phyloP scores from a whole-genome alignment of 2,888 invertebrate genomes.

The Ophion slaviceki region DNA sequence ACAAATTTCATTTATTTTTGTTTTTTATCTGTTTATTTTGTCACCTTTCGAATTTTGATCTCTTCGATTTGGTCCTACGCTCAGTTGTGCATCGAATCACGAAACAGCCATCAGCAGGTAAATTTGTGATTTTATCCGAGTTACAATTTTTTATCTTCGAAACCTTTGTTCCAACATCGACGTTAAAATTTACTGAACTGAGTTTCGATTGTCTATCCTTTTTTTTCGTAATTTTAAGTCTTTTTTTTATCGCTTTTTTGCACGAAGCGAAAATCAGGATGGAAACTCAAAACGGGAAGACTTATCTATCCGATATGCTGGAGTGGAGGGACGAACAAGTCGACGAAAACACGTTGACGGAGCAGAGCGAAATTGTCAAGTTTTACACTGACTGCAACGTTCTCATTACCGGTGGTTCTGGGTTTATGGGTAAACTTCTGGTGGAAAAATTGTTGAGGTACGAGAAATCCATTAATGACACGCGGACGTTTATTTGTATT shows the following conservation, averaged over 20 bases:
- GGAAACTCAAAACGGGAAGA: constrained; percentile 42
- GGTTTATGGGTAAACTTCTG: constrained; percentile 80
- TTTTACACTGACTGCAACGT: constrained; percentile 77
- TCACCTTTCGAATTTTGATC: background rate
- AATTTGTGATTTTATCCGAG: background rate
- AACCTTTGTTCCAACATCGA: background rate
- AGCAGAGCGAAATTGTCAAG: constrained; percentile 74
- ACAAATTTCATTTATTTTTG: constrained; percentile 28
- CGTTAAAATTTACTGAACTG: background rate
- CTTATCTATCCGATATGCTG: constrained; percentile 54
- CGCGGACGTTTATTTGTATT: background rate
- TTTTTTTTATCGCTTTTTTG: constrained; percentile 3
- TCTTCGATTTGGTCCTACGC: background rate
- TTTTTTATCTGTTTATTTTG: constrained; percentile 1
- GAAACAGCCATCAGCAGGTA: constrained; percentile 14
- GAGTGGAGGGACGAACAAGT: constrained; percentile 63
- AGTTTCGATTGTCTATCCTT: background rate
- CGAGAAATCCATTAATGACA: constrained; percentile 45
- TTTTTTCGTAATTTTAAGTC: background rate
- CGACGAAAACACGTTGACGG: constrained; percentile 41
- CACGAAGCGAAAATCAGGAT: constrained; percentile 45
- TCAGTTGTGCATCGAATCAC: background rate
- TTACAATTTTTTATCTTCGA: background rate
- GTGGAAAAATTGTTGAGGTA: constrained; percentile 82
- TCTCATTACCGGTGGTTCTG: constrained; percentile 81